Conservation (phyloP, 2,888 invertebrate genomes). For the Aphidius colemani region DNA sequence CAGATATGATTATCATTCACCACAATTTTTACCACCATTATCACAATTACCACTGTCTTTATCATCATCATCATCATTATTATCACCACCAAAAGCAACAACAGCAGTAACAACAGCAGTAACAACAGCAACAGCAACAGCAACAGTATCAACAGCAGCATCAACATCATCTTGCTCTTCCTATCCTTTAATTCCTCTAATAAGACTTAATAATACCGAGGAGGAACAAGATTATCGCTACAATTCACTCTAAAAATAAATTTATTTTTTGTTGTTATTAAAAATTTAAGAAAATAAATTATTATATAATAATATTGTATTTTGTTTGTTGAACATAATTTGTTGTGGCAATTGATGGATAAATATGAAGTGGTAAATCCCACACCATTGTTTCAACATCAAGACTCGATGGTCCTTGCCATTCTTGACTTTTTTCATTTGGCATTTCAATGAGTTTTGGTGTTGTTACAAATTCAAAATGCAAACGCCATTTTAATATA, state of each 20-base stretch:
- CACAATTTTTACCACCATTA: slow-evolving; percentile 42
- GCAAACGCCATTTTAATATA: slow-evolving; percentile 88
- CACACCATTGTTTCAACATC: slow-evolving; percentile 98
- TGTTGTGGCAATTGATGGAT: slow-evolving; percentile 74
- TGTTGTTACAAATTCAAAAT: slow-evolving; percentile 96
- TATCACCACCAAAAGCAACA: no score
- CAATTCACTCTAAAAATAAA: slow-evolving; percentile 21
- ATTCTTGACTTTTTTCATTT: slow-evolving; percentile 65
- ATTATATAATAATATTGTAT: slow-evolving; percentile 51
- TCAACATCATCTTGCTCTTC: no score
- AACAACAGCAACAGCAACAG: no score
- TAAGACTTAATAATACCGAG: slow-evolving; percentile 4
- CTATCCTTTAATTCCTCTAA: no score
- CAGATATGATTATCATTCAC: slow-evolving; percentile 54
- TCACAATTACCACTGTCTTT: slow-evolving; percentile 34
- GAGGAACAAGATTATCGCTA: slow-evolving; percentile 5
- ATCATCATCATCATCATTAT: not conserved
- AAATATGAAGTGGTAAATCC: slow-evolving; percentile 94
- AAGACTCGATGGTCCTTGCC: slow-evolving; percentile 84
- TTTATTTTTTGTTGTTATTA: not conserved
- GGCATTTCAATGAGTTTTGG: slow-evolving; percentile 69
- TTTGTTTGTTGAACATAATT: slow-evolving; percentile 54
- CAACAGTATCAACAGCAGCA: no score
- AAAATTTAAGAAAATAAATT: not conserved
- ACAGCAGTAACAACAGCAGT: no score